These are phyloP conservation scores for Cheilosia soror DNA, from an alignment of 2,888 invertebrate species.

Conservation along the genomic window DNA sequence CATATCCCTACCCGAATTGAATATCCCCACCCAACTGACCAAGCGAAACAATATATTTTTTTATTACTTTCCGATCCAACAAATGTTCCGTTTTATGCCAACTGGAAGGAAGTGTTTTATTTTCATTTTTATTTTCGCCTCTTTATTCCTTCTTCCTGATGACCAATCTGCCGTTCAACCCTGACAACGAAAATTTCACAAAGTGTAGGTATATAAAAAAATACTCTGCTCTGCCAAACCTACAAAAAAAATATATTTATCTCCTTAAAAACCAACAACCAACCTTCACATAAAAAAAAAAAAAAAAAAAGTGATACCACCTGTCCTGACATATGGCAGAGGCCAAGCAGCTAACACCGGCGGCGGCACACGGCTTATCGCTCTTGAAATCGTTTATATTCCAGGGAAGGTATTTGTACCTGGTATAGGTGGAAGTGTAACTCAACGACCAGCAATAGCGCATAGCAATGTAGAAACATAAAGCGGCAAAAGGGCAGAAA, in stretches of 20 bases:
- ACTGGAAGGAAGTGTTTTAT: constrained; percentile 30
- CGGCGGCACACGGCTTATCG: constrained; percentile 45
- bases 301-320: constrained; percentile 16
- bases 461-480: neutral
- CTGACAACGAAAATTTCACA: constrained; percentile 28
- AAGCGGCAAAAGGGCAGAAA: constrained; percentile 29
- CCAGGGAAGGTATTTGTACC: constrained; percentile 20
- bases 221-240: neutral
- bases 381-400: constrained; percentile 39
- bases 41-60: constrained; percentile 35
- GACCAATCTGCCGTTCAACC: constrained; percentile 43
- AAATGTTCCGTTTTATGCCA: constrained; percentile 37
- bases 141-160: constrained; percentile 5
- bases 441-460: neutral
- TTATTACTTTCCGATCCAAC: constrained; percentile 38
- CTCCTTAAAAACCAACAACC: constrained; percentile 15
- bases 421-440: neutral
- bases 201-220: constrained; percentile 12
- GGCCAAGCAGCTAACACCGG: constrained; percentile 34
- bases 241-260: constrained; percentile 14
- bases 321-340: constrained; percentile 61
- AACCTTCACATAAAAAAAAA: constrained; percentile 6
- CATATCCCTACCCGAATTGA: neutral
- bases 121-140: neutral
- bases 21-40: neutral